phyloP scores from a whole-genome alignment of 2,113 vertebrate genomes.

The Coptodon rendalli region DNA sequence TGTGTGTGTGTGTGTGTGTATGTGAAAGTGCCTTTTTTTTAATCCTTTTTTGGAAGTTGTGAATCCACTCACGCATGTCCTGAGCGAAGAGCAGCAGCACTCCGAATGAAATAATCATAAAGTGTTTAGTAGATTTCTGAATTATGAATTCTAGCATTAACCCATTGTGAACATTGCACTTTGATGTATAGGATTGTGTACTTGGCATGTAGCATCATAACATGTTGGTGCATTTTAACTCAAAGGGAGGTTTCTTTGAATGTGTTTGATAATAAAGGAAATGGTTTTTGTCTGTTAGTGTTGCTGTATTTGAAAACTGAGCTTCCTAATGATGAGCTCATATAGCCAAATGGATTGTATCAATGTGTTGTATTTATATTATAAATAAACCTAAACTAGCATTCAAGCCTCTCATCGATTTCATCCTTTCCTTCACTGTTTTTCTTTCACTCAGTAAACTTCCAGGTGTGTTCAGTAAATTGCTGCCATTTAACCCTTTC shows the following conservation, averaged over 20 bases:
- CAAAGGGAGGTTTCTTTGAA: slow-evolving; percentile 60
- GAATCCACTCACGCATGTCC: slow-evolving; percentile 66
- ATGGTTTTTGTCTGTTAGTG: slow-evolving; percentile 60
- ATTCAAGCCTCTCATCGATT: neutral
- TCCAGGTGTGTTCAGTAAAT: neutral
- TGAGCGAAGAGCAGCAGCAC: slow-evolving; percentile 66
- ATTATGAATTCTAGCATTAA: slow-evolving; percentile 78
- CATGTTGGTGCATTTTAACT: slow-evolving; percentile 71
- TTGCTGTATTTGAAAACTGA: slow-evolving; percentile 66
- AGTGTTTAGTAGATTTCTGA: slow-evolving; percentile 61
- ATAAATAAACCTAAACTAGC: slow-evolving; percentile 65
- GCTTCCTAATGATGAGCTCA: slow-evolving; percentile 56
- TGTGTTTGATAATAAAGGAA: slow-evolving; percentile 73
- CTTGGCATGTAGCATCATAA: slow-evolving; percentile 78
- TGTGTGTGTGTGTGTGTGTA: slow-evolving; percentile 36
- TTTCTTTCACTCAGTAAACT: neutral
- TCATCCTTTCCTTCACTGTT: neutral
- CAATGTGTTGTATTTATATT: slow-evolving; percentile 72
- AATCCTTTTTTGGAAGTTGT: slow-evolving; percentile 46
- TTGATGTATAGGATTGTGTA: slow-evolving; percentile 75
- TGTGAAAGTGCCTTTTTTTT: slow-evolving; percentile 76
- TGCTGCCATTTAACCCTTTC: neutral
- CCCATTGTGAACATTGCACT: slow-evolving; percentile 87
- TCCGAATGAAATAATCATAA: slow-evolving; percentile 67
- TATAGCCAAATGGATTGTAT: slow-evolving; percentile 71